phyloP scores from a whole-genome alignment of 2,797 vertebrate species.

The Acanthornis magna region DNA sequence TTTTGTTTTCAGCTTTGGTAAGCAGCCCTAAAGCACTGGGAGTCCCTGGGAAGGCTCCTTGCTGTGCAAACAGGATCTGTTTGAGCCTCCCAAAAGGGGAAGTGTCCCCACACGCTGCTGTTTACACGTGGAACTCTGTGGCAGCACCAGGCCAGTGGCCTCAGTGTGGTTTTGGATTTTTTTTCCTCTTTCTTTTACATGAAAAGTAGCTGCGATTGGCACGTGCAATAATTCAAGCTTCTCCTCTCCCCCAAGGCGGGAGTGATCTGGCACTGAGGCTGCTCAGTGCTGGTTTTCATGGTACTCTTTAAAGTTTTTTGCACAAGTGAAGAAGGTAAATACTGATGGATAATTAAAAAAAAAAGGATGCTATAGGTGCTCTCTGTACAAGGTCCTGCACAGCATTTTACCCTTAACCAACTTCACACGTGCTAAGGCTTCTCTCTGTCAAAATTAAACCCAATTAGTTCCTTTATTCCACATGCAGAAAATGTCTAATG shows the following conservation, averaged over 20 bases:
- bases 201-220: not conserved
- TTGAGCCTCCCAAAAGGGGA: not conserved
- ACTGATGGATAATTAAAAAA: not conserved
- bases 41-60: not conserved
- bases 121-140: accelerated
- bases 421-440: not conserved
- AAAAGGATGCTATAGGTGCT: not conserved
- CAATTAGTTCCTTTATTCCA: not conserved
- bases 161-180: accelerated
- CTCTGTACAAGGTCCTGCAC: not conserved
- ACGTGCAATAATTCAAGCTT: not conserved
- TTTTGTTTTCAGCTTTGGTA: not conserved
- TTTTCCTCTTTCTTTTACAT: not conserved
- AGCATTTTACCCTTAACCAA: not conserved
- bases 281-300: not conserved
- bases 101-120: not conserved
- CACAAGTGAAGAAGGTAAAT: not conserved
- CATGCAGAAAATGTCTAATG: not conserved
- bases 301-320: not conserved
- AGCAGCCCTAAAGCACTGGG: not conserved
- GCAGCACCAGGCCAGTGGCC: not conserved
- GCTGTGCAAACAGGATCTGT: not conserved
- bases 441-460: not conserved
- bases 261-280: not conserved
- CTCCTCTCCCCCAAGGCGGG: not conserved